Conservation (phyloP, 2,888 invertebrate species). For the Ormyrus labotus region DNA sequence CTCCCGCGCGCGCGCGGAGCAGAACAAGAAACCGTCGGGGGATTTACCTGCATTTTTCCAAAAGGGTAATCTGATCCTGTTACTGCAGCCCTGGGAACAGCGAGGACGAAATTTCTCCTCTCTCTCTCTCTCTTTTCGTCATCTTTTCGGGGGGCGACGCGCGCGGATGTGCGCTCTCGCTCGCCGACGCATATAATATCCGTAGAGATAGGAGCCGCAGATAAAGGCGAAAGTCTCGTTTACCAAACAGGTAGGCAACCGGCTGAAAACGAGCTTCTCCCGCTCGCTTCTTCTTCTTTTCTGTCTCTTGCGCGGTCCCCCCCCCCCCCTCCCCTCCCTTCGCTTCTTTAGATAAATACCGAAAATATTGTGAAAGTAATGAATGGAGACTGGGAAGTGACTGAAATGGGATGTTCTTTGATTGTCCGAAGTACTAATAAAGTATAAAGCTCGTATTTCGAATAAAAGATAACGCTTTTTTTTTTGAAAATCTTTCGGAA, state of each 20-base stretch:
- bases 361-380: constrained; percentile 40
- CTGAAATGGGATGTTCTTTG: neutral
- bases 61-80: constrained; percentile 73
- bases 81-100: constrained; percentile 65
- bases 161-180: constrained; percentile 5
- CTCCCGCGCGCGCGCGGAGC: neutral
- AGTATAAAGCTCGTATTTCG: neutral
- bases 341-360: constrained; percentile 8
- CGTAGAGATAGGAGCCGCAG: constrained; percentile 72
- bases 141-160: constrained; percentile 29
- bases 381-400: neutral
- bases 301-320: neutral
- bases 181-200: constrained; percentile 65
- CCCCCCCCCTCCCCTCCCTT: neutral
- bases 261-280: neutral
- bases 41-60: constrained; percentile 62
- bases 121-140: constrained; percentile 64
- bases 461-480: neutral
- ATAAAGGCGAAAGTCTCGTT: constrained; percentile 63
- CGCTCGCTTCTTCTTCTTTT: neutral
- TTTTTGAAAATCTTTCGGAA: neutral
- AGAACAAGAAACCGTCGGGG: constrained; percentile 6
- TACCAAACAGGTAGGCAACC: constrained; percentile 39
- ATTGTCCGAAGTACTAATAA: neutral
- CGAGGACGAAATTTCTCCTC: constrained; percentile 57